A percentile compares a stretch with the other conserved stretches of the same genome.
These are phyloP conservation scores for Hermaeophaga mercurialis DNA, from an alignment of 2,888 invertebrate species.

Conservation along the genomic window DNA sequence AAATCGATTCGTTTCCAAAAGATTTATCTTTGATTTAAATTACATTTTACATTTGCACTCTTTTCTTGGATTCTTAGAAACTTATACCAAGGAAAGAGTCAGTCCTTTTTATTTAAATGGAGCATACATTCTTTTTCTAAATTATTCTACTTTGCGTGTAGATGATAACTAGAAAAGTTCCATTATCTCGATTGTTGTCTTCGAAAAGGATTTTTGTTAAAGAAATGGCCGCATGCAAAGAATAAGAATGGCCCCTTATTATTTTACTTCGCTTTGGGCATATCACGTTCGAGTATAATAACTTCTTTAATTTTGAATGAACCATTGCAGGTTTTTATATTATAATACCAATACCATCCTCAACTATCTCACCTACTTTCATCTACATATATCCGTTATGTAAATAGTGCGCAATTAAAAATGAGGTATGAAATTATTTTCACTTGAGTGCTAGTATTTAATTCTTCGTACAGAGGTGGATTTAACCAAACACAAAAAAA, in stretches of 20 bases:
- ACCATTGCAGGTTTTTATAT: background rate
- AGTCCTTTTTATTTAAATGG: too few species aligned
- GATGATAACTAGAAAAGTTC: too few species aligned
- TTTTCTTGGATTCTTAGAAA: too few species aligned
- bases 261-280: background rate
- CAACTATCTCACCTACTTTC: slow-evolving; percentile 8
- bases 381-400: slow-evolving; percentile 6
- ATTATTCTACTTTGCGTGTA: too few species aligned
- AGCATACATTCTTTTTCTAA: too few species aligned
- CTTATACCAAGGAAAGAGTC: too few species aligned
- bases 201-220: too few species aligned
- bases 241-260: background rate
- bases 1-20: too few species aligned
- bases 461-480: background rate
- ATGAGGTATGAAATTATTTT: slow-evolving; percentile 4
- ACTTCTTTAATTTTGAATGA: background rate
- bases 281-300: background rate
- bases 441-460: background rate
- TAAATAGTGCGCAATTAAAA: background rate
- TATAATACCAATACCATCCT: background rate
- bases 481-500: too few species aligned
- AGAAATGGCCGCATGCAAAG: background rate
- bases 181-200: too few species aligned
- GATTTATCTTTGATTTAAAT: too few species aligned
- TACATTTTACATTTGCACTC: too few species aligned